Evolutionary conservation across 2,888 invertebrate species (phyloP), one percentile per base, ranked within the genome.

Genomic region (Dromius quadrimaculatus): DNA sequence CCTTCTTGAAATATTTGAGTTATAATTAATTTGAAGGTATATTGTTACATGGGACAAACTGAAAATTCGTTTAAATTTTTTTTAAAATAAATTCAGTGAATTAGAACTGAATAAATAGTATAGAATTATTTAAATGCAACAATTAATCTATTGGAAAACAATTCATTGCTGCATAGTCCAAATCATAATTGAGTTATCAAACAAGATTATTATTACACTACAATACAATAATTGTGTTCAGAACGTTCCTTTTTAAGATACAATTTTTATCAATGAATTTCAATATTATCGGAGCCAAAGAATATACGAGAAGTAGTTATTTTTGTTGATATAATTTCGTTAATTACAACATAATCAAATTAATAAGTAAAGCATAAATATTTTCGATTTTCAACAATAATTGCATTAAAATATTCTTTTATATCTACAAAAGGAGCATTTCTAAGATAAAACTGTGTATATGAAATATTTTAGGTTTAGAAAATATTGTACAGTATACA

Each of bases 151-250:
- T 54, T 54, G 6, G 23, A 28, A 54, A 54, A 17, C 13, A 2
- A 11, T n/a, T 2, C 22, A 50, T 28, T 9, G 20, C 23, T 54
- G 50, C 50, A 28, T 28, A 50, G 50, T 50, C 50, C 23, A 54
- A 13, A 28, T 54, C 23, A 54, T 54, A 54, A 54, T 54, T 54
- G 50, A 54, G 50, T 54, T 54, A 54, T 54, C 23, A 54, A 23
- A 54, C 11, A 54, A 13, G 23, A 54, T 47, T 28, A 47, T 47
- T 47, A 47, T 47, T 47, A 47, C 47, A 47, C 23, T 45, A 20
- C 19, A 50, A 22, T 47, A 64, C 64, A 47, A 64, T 64, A 64
- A 50, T 68, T 68, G 68, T 68, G 68, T 68, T 68, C 68, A 68
- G 59, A 43, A 19, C 28, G 68, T 68, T 68, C 68, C 68, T 68